phyloP scores from a whole-genome alignment of 2,113 vertebrate species.

The Aphyosemion australe region DNA sequence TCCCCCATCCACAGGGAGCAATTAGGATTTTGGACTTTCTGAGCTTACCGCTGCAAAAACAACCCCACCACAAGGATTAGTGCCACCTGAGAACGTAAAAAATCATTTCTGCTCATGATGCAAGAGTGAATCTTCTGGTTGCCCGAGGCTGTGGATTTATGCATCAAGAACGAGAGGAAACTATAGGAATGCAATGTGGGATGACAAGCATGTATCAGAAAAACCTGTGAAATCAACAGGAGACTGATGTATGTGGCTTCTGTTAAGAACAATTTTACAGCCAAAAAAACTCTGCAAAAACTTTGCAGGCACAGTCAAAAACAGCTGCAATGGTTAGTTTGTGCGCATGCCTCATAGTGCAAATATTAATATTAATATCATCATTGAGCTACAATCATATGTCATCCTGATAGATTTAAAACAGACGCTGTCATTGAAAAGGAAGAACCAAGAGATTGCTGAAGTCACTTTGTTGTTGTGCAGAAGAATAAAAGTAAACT shows the following conservation, averaged over 20 bases:
- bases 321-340: neutral
- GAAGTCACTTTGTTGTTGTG: neutral
- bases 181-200: neutral
- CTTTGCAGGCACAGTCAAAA: neutral
- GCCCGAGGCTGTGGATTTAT: conserved; percentile 1
- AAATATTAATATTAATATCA: no score
- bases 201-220: neutral
- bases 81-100: conserved; percentile 47
- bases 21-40: conserved; percentile 50
- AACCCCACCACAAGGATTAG: conserved; percentile 43
- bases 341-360: no score
- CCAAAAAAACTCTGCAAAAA: neutral
- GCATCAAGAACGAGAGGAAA: neutral
- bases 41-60: conserved; percentile 51
- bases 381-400: no score
- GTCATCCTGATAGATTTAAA: no score
- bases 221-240: neutral
- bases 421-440: no score
- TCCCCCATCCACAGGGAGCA: conserved; percentile 47
- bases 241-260: neutral
- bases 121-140: conserved; percentile 23
- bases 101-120: conserved; percentile 47
- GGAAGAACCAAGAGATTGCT: no score
- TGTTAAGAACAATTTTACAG: neutral
- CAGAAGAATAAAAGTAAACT: neutral